These are phyloP conservation scores for Corvus moneduloides DNA, from an alignment of 2,113 vertebrate genomes.

Conservation along the genomic window DNA sequence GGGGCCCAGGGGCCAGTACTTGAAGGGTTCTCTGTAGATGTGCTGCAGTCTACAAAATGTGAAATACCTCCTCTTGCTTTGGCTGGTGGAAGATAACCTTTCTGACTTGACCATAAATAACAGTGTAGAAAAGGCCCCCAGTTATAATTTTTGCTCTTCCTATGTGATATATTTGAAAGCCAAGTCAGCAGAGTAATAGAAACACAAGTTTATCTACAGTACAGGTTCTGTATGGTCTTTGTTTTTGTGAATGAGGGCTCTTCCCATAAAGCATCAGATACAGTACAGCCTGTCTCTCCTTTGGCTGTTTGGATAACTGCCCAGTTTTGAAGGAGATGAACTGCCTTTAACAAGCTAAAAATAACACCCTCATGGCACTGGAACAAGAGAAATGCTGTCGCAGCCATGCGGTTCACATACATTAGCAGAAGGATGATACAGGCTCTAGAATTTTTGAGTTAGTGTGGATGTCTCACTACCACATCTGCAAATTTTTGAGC, in stretches of 20 bases:
- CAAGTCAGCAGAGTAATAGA: background rate
- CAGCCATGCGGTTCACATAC: background rate
- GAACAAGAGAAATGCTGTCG: constrained; percentile 45
- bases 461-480: constrained; percentile 1
- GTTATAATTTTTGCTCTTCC: background rate
- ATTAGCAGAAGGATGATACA: constrained; percentile 27
- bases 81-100: constrained; percentile 1
- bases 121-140: background rate
- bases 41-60: background rate
- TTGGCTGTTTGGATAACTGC: constrained; percentile 67
- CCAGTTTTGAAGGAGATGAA: constrained; percentile 67
- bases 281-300: constrained; percentile 64
- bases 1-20: background rate
- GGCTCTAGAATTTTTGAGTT: constrained; percentile 5
- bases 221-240: constrained; percentile 13
- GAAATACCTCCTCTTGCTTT: background rate
- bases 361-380: constrained; percentile 46
- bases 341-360: constrained; percentile 65
- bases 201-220: background rate
- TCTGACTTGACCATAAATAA: background rate
- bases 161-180: background rate
- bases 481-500: constrained; percentile 44
- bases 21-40: background rate
- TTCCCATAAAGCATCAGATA: constrained; percentile 59
- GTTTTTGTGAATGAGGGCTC: constrained; percentile 63